phyloP scores from a whole-genome alignment of 2,113 vertebrate genomes.

The Tylochromis polylepis region DNA sequence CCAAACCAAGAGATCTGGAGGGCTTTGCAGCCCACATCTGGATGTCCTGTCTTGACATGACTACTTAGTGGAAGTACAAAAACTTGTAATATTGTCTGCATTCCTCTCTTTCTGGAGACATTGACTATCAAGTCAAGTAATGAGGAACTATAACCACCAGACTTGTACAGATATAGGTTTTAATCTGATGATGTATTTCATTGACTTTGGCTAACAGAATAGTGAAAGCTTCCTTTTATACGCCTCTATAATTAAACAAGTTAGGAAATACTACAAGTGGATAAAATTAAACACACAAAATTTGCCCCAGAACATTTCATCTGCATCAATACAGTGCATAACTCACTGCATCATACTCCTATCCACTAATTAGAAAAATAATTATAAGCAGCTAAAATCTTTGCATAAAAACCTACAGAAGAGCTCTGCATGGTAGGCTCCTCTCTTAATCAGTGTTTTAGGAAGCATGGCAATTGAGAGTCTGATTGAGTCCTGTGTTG shows the following conservation, averaged over 20 bases:
- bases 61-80: slow-evolving; percentile 2
- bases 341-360: slow-evolving; percentile 25
- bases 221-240: neutral
- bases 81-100: neutral
- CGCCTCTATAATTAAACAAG: slow-evolving; percentile 15
- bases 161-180: neutral
- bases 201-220: slow-evolving; percentile 4
- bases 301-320: slow-evolving; percentile 25
- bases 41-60: slow-evolving; percentile 7
- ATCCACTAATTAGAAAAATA: slow-evolving; percentile 55
- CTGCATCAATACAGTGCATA: slow-evolving; percentile 26
- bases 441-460: slow-evolving; percentile 66
- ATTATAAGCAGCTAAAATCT: slow-evolving; percentile 56
- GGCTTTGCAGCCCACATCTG: neutral
- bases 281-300: slow-evolving; percentile 37
- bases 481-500: slow-evolving; percentile 70
- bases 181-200: slow-evolving; percentile 5
- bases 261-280: slow-evolving; percentile 4
- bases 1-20: neutral
- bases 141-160: neutral
- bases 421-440: slow-evolving; percentile 59
- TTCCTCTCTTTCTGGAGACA: neutral
- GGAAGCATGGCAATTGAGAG: slow-evolving; percentile 58
- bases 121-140: neutral
- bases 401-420: slow-evolving; percentile 39